A percentile compares a stretch with the other conserved stretches of the same genome.
Evolutionary conservation across 53 echinoderm and acorn worm genomes (phyloP).

Genomic region (Luidia sarsii): DNA sequence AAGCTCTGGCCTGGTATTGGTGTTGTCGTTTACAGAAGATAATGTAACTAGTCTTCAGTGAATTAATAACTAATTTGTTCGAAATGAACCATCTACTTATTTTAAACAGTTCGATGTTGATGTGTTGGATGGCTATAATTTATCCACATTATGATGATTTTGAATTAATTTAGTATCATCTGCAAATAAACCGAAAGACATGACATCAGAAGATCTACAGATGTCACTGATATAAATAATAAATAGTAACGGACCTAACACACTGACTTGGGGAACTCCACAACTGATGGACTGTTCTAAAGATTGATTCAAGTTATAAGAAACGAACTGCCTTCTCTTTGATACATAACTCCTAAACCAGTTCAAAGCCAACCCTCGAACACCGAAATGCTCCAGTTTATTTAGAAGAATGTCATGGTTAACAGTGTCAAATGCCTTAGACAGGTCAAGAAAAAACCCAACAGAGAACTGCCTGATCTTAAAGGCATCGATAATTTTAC

Average conservation of each 20-base stretch:
- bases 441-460: neutral
- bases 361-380: neutral
- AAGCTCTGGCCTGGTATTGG: no score
- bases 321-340: no score
- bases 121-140: neutral
- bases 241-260: no score
- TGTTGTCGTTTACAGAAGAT: no score
- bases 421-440: no score
- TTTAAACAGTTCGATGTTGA: slow-evolving; percentile 7
- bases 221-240: neutral
- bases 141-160: slow-evolving; percentile 14
- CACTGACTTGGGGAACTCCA: neutral
- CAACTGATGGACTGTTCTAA: no score
- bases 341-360: no score
- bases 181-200: neutral
- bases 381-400: slow-evolving; percentile 4
- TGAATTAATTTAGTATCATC: neutral
- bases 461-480: neutral
- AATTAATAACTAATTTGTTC: no score
- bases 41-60: slow-evolving; percentile 9
- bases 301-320: no score
- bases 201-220: neutral
- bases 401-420: no score
- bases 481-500: neutral
- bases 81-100: no score